These are phyloP conservation scores for Homarus americanus DNA, from an alignment of 1,140 invertebrate species.

Conservation along the genomic window DNA sequence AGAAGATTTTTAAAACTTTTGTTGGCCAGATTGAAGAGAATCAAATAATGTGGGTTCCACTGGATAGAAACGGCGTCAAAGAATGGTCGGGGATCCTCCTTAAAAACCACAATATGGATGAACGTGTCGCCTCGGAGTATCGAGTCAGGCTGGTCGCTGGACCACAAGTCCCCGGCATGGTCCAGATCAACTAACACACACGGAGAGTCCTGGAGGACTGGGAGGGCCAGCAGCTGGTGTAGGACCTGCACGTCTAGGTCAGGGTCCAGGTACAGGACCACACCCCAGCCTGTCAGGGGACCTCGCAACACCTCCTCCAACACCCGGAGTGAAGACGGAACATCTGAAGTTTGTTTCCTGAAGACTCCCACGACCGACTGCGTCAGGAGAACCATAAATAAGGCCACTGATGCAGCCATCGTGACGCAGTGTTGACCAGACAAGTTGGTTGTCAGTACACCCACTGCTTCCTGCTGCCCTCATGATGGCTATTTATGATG, in stretches of 20 bases:
- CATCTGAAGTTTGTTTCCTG: too few species aligned
- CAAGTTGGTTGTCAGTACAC: too few species aligned
- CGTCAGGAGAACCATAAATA: too few species aligned
- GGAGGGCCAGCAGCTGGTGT: not conserved
- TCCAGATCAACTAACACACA: constrained; percentile 17
- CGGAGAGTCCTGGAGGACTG: not conserved
- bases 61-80: constrained; percentile 1
- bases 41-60: constrained; percentile 29
- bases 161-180: not conserved
- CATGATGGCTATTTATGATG: too few species aligned
- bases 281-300: not conserved
- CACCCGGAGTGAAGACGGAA: too few species aligned
- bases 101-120: constrained; percentile 24
- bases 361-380: too few species aligned
- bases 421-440: too few species aligned
- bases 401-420: too few species aligned
- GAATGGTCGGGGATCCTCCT: constrained; percentile 14
- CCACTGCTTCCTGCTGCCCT: too few species aligned
- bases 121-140: constrained; percentile 15
- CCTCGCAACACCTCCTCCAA: not conserved
- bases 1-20: not conserved
- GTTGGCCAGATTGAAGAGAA: constrained; percentile 12
- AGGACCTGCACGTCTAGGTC: not conserved
- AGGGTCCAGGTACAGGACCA: not conserved
- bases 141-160: not conserved